Evolutionary conservation across 1,140 invertebrate species (phyloP).

Genomic region (Magallana angulata): DNA sequence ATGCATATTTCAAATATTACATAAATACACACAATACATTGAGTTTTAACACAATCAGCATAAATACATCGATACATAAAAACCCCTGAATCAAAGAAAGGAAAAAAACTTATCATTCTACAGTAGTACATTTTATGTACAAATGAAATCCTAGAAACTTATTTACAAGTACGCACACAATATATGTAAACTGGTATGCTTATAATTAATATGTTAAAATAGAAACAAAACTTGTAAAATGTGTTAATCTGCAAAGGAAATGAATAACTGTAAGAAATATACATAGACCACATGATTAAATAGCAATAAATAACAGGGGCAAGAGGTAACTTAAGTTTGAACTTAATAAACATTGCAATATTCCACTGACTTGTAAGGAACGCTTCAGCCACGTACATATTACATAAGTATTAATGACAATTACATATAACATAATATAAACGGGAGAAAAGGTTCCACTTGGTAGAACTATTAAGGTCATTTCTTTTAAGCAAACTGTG

Average conservation of each 20-base stretch:
- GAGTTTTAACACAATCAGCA: too few species aligned
- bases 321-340: too few species aligned
- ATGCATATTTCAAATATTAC: too few species aligned
- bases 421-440: background rate
- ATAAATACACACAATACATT: too few species aligned
- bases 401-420: background rate
- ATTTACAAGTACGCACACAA: background rate
- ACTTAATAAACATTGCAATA: background rate
- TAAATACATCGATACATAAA: too few species aligned
- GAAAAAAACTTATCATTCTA: background rate
- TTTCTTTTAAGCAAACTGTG: too few species aligned
- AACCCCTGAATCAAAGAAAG: constrained; percentile 12
- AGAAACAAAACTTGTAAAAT: background rate
- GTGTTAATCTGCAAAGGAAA: background rate
- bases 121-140: constrained; percentile 25
- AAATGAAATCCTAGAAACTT: background rate
- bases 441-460: background rate
- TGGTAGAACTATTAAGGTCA: background rate
- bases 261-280: background rate
- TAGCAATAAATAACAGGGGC: background rate
- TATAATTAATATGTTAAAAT: background rate
- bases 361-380: background rate
- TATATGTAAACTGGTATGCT: background rate
- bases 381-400: background rate
- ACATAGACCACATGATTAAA: background rate